These are phyloP conservation scores for Geopemphigus sp. DNA, from an alignment of 1,140 invertebrate species.

Conservation along the genomic window DNA sequence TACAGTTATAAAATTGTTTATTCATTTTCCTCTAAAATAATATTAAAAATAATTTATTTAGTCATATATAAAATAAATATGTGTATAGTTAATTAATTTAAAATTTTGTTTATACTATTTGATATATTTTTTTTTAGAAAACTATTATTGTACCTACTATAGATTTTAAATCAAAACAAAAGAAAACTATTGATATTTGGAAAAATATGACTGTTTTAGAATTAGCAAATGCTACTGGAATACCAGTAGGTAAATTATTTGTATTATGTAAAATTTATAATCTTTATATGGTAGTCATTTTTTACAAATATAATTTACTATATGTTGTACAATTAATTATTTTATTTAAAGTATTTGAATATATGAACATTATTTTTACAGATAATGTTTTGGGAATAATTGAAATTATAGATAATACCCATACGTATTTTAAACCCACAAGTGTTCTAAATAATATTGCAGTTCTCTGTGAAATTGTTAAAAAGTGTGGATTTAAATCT, in stretches of 20 bases:
- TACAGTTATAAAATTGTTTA: not conserved
- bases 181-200: constrained; percentile 67
- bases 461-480: constrained; percentile 65
- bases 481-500: constrained; percentile 64
- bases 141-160: not conserved
- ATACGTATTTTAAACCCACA: constrained; percentile 58
- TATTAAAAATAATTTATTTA: not conserved
- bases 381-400: constrained; percentile 71
- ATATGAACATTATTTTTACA: constrained; percentile 52
- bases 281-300: not conserved
- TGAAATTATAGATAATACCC: constrained; percentile 63
- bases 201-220: constrained; percentile 73
- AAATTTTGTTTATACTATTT: not conserved
- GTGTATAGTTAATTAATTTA: too few relatives aligned
- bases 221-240: constrained; percentile 63
- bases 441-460: constrained; percentile 59
- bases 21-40: not conserved
- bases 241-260: constrained; percentile 54
- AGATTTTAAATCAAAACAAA: constrained; percentile 53
- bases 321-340: not conserved
- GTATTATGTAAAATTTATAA: not conserved
- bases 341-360: not conserved
- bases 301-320: not conserved
- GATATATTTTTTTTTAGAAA: constrained; percentile 20
- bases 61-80: not conserved